These are phyloP conservation scores for Platyrinchus mystaceus DNA, from an alignment of 2,797 vertebrate species.

Conservation along the genomic window DNA sequence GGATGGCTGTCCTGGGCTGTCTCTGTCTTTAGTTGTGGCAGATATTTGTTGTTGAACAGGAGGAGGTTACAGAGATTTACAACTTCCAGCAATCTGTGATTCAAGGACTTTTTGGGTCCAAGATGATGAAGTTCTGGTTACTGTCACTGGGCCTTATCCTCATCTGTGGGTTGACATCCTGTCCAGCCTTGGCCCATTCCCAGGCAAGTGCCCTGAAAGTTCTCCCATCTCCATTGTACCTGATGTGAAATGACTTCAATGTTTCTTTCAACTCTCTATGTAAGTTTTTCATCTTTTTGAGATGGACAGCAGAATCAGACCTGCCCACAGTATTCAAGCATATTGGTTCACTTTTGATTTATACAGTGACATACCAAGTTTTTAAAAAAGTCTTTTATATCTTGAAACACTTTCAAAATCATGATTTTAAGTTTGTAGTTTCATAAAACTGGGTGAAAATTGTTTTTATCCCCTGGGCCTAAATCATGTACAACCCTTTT, in stretches of 20 bases:
- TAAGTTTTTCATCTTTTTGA: neutral
- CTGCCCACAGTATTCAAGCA: neutral
- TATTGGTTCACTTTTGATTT: neutral
- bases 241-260: neutral
- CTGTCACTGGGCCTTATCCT: neutral
- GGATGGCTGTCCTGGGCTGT: neutral
- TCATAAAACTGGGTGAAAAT: neutral
- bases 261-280: neutral
- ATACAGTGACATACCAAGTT: neutral
- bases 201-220: neutral
- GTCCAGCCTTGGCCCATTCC: rapidly evolving
- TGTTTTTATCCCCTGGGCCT: neutral
- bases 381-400: neutral
- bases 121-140: neutral
- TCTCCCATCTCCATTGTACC: neutral
- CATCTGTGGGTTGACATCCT: neutral
- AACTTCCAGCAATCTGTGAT: neutral
- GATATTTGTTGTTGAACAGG: neutral
- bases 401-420: neutral
- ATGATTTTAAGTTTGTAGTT: neutral
- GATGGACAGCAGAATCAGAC: neutral
- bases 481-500: neutral
- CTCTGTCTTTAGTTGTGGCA: neutral
- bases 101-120: neutral
- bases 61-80: neutral